Base-by-base conservation (phyloP, 2,113 vertebrate species). In the Pagrus major region DNA sequence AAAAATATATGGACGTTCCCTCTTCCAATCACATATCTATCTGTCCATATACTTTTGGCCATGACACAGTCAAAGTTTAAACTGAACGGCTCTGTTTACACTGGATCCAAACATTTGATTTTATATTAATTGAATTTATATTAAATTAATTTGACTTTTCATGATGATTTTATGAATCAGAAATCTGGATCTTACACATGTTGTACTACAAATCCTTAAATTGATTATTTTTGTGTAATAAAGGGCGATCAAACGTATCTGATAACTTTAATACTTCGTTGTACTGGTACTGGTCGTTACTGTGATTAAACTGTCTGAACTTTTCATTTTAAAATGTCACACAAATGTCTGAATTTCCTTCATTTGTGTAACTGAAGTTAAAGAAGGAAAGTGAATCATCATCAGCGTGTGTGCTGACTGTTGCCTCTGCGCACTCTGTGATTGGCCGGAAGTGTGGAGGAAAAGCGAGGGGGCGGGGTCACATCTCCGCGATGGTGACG, bases 381-480 rank as follows among this genome's bases (percentile, higher is more conserved):
- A 25, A 35, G 12, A 68, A 31, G 44, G 27, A 49, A 41, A 29
- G n/a, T 0, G 27, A 71, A 54, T 41, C 18, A 65, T 47, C 5
- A 25, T 18, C 39, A 9, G 18, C 2, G 8, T 3, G 10, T 3
- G 2, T 23, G 12, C 12, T 0, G 21, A 21, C 52, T 6, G 6
- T 61, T 27, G 75, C 51, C 71, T 41, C 23, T 2, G 59, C 75
- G 65, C 52, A 1, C 35, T 66, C 44, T 56, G 39, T 63, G 73
- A 69, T 81, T 80, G 67, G 66, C 41, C n/a, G 3, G 11, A 21
- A 8, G 9, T 12, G 0, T 10, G 1, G 18, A 3, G 31, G 58
- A 54, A n/a, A 33, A 6, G 14, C n/a, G 0, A 11, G 21, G 58
- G 42, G 55, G 63, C 16, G 18, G 15, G 25, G 31, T 41, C 55